phyloP scores from a whole-genome alignment of 1,140 invertebrate species.

The Pogonus chalceus region DNA sequence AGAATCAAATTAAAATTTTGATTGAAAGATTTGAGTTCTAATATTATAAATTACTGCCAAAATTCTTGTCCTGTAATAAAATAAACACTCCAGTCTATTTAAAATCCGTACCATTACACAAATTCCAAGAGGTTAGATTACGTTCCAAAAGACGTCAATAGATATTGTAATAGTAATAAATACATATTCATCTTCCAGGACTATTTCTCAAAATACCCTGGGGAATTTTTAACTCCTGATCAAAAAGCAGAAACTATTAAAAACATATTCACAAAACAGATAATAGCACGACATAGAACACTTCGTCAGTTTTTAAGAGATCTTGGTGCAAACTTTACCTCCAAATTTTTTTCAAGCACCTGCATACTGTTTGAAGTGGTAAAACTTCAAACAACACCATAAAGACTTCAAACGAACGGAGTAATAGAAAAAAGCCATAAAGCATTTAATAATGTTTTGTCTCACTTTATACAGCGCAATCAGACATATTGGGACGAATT shows the following conservation, averaged over 20 bases:
- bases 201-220: conserved; percentile 11
- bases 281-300: conserved; percentile 13
- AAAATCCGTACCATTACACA: conserved; percentile 15
- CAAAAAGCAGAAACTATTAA: conserved; percentile 9
- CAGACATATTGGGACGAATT: neutral
- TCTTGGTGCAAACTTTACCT: conserved; percentile 11
- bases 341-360: conserved; percentile 1
- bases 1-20: conserved; percentile 12
- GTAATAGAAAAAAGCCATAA: neutral
- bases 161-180: conserved; percentile 15
- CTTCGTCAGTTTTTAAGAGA: conserved; percentile 15
- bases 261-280: conserved; percentile 13
- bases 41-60: conserved; percentile 15
- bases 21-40: conserved; percentile 17
- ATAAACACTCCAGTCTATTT: conserved; percentile 14
- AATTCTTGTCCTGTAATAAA: conserved; percentile 15
- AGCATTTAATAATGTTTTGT: neutral
- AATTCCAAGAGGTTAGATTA: neutral
- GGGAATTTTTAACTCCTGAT: conserved; percentile 9
- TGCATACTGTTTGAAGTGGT: conserved; percentile 13
- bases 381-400: conserved; percentile 13
- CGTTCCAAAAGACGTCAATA: neutral
- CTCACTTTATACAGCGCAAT: neutral
- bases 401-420: conserved; percentile 5
- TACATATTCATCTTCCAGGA: conserved; percentile 15